phyloP scores from a whole-genome alignment of 2,113 vertebrate genomes.

The Andinoacara biseriatus region DNA sequence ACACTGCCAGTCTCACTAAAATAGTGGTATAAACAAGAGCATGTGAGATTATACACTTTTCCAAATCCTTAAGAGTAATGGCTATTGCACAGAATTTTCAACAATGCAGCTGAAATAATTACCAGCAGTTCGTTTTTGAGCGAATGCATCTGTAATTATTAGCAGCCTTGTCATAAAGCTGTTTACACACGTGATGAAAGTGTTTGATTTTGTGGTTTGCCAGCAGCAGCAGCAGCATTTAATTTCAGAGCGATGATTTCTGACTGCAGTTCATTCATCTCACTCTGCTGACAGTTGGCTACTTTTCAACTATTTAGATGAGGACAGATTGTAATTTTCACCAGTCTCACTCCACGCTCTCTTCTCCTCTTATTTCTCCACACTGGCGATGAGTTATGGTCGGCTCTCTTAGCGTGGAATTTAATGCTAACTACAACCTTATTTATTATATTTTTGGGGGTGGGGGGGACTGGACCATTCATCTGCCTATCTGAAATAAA shows the following conservation, averaged over 20 bases:
- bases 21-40: neutral
- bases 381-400: slow-evolving; percentile 6
- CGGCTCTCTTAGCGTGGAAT: neutral
- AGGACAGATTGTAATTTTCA: slow-evolving; percentile 11
- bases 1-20: neutral
- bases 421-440: neutral
- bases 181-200: neutral
- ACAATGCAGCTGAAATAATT: neutral
- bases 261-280: neutral
- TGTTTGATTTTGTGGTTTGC: neutral
- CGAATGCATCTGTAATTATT: neutral
- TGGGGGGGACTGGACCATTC: neutral
- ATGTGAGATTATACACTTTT: too few relatives aligned
- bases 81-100: neutral
- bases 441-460: slow-evolving; percentile 14
- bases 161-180: neutral
- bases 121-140: neutral
- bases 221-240: neutral
- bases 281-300: slow-evolving; percentile 20
- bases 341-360: neutral
- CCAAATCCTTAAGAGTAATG: too few relatives aligned
- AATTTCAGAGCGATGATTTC: slow-evolving; percentile 16
- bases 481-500: slow-evolving; percentile 2
- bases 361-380: neutral
- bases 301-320: slow-evolving; percentile 29